A percentile compares a stretch with the other conserved stretches of the same genome.
phyloP scores from a whole-genome alignment of 2,113 vertebrate genomes.

The Rhodinocichla rosea region DNA sequence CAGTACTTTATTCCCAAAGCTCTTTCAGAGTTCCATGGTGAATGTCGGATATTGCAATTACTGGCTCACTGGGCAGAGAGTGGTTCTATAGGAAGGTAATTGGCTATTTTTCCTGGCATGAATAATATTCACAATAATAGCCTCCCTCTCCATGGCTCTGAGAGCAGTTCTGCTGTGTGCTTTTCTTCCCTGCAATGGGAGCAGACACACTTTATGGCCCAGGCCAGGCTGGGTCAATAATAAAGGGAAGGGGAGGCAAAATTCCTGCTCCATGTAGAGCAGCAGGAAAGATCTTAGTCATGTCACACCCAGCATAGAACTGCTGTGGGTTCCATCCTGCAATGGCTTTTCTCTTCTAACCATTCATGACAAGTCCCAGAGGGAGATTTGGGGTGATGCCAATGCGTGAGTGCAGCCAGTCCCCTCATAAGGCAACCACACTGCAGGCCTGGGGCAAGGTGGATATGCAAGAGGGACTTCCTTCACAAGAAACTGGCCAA shows the following conservation, averaged over 20 bases:
- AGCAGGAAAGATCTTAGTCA: background rate
- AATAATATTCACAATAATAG: conserved; percentile 47
- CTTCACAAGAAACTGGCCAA: background rate
- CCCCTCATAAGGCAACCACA: rapidly evolving
- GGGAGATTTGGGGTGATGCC: background rate
- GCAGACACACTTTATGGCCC: background rate
- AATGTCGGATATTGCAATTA: conserved; percentile 44
- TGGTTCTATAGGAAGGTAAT: conserved; percentile 46
- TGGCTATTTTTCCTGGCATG: conserved; percentile 61
- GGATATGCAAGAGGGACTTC: background rate
- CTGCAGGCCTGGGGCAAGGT: background rate
- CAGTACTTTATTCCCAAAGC: background rate
- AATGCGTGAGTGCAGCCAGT: background rate
- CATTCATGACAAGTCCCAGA: background rate
- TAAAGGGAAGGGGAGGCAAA: background rate
- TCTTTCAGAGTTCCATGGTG: conserved; percentile 12
- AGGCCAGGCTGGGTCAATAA: background rate
- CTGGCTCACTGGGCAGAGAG: conserved; percentile 38
- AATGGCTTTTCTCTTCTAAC: background rate
- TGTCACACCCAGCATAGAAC: background rate
- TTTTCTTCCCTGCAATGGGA: background rate
- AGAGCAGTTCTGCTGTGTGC: background rate
- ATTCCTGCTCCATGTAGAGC: background rate
- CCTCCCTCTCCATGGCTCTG: background rate
- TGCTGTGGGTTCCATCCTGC: background rate